Base-by-base conservation (phyloP, 2,113 vertebrate species). In the Tragelaphus buxtoni region DNA sequence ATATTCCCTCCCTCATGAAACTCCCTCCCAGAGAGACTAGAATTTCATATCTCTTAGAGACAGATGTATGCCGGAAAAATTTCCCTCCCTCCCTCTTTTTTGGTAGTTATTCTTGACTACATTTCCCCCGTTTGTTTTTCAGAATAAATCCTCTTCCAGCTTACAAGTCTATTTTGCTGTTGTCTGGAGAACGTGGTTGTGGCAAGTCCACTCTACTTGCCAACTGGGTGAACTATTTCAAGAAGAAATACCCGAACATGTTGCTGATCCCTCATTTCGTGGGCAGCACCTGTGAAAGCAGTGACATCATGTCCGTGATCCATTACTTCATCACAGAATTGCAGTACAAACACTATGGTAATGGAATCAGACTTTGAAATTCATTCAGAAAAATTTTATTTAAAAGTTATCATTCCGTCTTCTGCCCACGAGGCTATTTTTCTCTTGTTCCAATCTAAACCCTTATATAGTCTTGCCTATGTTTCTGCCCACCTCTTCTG, bases 141-240 rank as follows among this genome's bases (percentile, higher is more conserved):
- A 95, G 94, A 92, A 53, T 85, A 56, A 94, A 85, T 77, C 22
- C 90, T 69, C 60, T 96, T 90, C 91, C 96, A 16, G 14, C 80
- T 22, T 90, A 80, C 49, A 97, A 97, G 77, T 98, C 98, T 55
- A 92, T 98, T 74, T 91, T 98, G 24, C 90, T 98, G 39, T 88
- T 98, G 49, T 97, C 96, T 96, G 98, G 98, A 76, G 98, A 98
- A 49, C 94, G 95, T 45, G 98, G 98, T 60, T 98, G 97, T 97
- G 98, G 98, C 53, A 98, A 99, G 96, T 98, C 98, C 5, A 93
- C 96, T 30, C 65, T 98, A 56, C 94, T 96, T 30, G 95, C 98
- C 51, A 96, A 26, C 93, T 98, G 98, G 97, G 94, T 98, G 26
- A 77, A 83, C 72, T 45, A 89, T 30, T 98, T 98, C 94, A 88